Evolutionary conservation across 30 jellyfish, hydroid and myxozoan genomes (phyloP), one percentile per base, ranked within the genome.

Genomic region (Cassiopea andromeda): DNA sequence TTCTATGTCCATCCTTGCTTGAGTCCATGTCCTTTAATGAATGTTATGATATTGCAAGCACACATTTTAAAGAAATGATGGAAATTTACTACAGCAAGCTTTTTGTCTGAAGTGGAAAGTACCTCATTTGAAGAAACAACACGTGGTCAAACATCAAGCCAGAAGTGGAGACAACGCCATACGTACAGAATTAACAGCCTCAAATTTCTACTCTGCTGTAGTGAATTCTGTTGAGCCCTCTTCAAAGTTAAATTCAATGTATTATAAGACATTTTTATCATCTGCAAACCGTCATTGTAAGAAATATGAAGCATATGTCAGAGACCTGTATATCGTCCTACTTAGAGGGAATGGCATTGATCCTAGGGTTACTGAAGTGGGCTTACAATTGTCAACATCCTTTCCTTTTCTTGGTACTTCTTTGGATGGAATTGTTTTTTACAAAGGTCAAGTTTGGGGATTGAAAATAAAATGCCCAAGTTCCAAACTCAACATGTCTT

Each of bases 191-290:
- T 87, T 27, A 38, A 78, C 94, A 44, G 90, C 94, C 45, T 87
- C 94, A 13, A 87, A 77, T 70, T 87, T 87, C 59, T 76, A 87
- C 75, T 19, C 78, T 60, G 84, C 90, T 78, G 90, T 85, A 27
- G 90, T 87, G 7, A 87, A 77, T 66, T 75, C 94, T 87, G 90
- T 87, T 76, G 90, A 87, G 73, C 94, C 90, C 58, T 87, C 85
- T 64, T 77, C 60, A 60, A 76, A 58, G 73, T 44, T 85, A 47
- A 75, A 85, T 38, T 43, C 88, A 27, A 77, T 85, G 93, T 85
- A 46, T 57, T 85, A 85, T 61, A 73, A 54, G 19, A 59, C 88
- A n/a, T 85, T 85, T 74, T 7, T 82, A 47, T 27, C 93, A 44
- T 46, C 81, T 27, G 82, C 88, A 45, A 74, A 81, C 60, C 59